Evolutionary conservation across 2,888 invertebrate genomes (phyloP), one percentile per base, ranked within the genome.

Genomic region (Trissolcus japonicus): DNA sequence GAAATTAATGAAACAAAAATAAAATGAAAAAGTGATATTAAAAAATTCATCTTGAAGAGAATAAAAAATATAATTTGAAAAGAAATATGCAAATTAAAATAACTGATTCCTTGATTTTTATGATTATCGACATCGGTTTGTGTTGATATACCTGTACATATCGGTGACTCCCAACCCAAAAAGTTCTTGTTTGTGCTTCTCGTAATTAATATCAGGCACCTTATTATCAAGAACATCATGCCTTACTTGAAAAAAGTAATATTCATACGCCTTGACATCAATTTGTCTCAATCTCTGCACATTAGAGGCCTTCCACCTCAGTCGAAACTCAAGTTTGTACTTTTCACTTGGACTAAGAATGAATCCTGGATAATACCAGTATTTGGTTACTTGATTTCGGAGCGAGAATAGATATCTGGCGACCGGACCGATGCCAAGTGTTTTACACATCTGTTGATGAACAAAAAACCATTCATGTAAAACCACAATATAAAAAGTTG

Each of bases 81-180:
- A 19, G 1, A 19, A 19, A 19, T 19, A 1, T 19, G 2, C 1
- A 19, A 19, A 19, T 19, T 19, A 19, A n/a, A 19, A 19, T 19
- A 19, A 19, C 1, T 19, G 19, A n/a, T n/a, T n/a, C n/a, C n/a
- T n/a, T n/a, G 19, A 19, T 2, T 2, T 19, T 19, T 19, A 19
- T 2, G 19, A 19, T n/a, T n/a, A 19, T 2, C 4, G 25, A 4
- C 4, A 0, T 25, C 4, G 25, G 25, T 4, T 25, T 25, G 6
- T 6, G 25, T 25, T 35, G 35, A 35, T 9, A 11, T 57, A 88
- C 83, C 92, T 89, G 59, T 91, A 94, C 95, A 97, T 96, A 88
- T 97, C 96, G 61, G 95, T 93, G 66, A 96, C 95, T 9, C 95
- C 95, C 61, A 97, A 90, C 0, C 97, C 97, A 65, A 96, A 90